These are phyloP conservation scores for Huso huso DNA, from an alignment of 2,797 vertebrate species.

Conservation along the genomic window DNA sequence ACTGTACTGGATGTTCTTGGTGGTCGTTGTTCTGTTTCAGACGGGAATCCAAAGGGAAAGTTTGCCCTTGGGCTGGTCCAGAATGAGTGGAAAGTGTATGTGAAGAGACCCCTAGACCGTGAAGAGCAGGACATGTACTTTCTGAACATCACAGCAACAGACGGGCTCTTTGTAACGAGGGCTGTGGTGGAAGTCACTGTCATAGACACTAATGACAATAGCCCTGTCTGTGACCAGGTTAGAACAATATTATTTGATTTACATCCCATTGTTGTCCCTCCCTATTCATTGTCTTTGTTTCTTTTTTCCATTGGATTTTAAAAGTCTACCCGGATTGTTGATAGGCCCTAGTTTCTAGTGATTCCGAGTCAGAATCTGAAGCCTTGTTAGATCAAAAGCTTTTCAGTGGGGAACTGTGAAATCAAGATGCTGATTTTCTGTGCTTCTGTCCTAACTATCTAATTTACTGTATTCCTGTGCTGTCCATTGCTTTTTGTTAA, in stretches of 20 bases:
- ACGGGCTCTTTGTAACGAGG: constrained; percentile 86
- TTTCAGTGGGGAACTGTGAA: too few relatives aligned
- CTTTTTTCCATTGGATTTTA: too few relatives aligned
- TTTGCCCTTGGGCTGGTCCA: constrained; percentile 91
- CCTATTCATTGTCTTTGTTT: neutral
- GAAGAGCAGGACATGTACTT: constrained; percentile 81
- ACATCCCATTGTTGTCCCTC: constrained; percentile 5
- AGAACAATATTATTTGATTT: constrained; percentile 19
- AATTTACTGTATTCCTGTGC: too few relatives aligned
- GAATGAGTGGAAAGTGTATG: constrained; percentile 94
- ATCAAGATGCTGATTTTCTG: too few relatives aligned
- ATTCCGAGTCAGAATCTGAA: too few relatives aligned
- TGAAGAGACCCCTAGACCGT: constrained; percentile 82
- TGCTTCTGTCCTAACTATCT: too few relatives aligned
- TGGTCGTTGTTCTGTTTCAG: constrained; percentile 42
- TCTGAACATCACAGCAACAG: constrained; percentile 87
- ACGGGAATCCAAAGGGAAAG: constrained; percentile 82
- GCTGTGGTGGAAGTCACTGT: constrained; percentile 80
- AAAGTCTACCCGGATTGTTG: too few relatives aligned
- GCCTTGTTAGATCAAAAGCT: too few relatives aligned
- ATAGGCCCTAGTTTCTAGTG: too few relatives aligned
- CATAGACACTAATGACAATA: constrained; percentile 88
- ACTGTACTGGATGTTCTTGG: too few relatives aligned
- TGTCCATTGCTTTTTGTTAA: neutral
- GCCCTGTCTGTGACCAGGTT: constrained; percentile 84